Evolutionary conservation across 2,797 vertebrate genomes (phyloP), one percentile per base, ranked within the genome.

Genomic region (Anguilla anguilla): DNA sequence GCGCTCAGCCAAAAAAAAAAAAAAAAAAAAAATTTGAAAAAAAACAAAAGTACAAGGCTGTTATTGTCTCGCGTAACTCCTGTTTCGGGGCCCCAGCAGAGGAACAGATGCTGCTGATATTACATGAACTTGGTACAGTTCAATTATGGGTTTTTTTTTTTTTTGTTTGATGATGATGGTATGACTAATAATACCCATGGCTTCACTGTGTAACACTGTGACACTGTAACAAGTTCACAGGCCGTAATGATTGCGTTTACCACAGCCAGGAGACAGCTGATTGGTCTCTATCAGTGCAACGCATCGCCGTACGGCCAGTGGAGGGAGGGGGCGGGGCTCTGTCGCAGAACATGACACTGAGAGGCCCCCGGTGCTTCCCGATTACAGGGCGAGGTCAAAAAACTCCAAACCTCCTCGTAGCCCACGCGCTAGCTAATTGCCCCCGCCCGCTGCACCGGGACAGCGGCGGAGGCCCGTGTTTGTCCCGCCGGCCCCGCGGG

Each of bases 341-440:
- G 51, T 55, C 85, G 2, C 22, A 35, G 85, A 77, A 19, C 31
- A 31, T 39, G 43, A 87, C 81, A 72, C 61, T 53, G 85, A 43
- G 55, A 88, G 82, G 9, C 46, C 51, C 83, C 28, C 22, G 61
- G 25, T 46, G 79, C 85, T n/a, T 64, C 55, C 89, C 89, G 86
- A 91, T 91, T 91, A 91, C 88, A 91, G 88, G 89, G 89, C 84
- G 88, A 82, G 64, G 53, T 90, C 85, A 15, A n/a, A 87, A 85
- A 25, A 35, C 82, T 87, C 53, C 86, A 85, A 85, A 86, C 88
- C 87, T 89, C 83, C 55, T 61, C 84, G 39, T 31, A 86, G 90
- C 87, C 83, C 83, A 83, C 51, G 25, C 82, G 25, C 83, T 22
- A 61, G 31, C 85, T 90, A 91, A 90, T 89, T 90, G 89, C 84